These are phyloP conservation scores for Eumacrocentrus americanus DNA, from an alignment of 2,888 invertebrate genomes.

Conservation along the genomic window DNA sequence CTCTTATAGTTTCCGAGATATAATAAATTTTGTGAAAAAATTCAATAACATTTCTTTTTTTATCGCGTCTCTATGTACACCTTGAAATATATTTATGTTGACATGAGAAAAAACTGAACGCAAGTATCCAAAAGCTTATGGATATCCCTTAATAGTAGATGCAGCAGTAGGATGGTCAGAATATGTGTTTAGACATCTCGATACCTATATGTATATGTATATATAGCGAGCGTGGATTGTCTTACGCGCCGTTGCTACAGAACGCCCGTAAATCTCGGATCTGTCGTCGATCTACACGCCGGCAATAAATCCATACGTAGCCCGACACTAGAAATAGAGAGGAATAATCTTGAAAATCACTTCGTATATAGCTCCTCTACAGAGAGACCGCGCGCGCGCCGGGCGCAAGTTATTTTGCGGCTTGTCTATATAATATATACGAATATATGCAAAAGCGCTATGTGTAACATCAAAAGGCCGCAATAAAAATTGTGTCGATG, in stretches of 20 bases:
- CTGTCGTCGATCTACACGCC: conserved; percentile 42
- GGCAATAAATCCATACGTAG: conserved; percentile 37
- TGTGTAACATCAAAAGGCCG: not conserved
- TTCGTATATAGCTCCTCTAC: conserved; percentile 20
- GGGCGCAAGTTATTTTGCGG: conserved; percentile 7
- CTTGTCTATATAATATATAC: not conserved
- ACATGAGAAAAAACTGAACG: too few species aligned
- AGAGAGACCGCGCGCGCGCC: conserved; percentile 13
- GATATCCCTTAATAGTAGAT: conserved; percentile 16
- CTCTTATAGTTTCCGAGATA: too few species aligned
- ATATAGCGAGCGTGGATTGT: conserved; percentile 20
- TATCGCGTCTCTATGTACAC: too few species aligned
- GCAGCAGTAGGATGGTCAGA: not conserved
- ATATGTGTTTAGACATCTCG: not conserved
- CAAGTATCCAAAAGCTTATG: conserved; percentile 28
- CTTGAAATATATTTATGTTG: too few species aligned
- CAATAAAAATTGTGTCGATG: not conserved
- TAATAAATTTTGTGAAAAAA: too few species aligned
- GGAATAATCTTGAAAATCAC: conserved; percentile 37
- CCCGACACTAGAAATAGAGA: conserved; percentile 24
- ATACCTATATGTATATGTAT: not conserved
- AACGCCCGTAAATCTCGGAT: conserved; percentile 39
- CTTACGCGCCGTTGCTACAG: conserved; percentile 24
- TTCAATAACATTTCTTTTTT: too few species aligned
- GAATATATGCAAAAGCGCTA: not conserved